Evolutionary conservation across 2,888 invertebrate genomes (phyloP).

Genomic region (Dyspetes luteomarginatus): DNA sequence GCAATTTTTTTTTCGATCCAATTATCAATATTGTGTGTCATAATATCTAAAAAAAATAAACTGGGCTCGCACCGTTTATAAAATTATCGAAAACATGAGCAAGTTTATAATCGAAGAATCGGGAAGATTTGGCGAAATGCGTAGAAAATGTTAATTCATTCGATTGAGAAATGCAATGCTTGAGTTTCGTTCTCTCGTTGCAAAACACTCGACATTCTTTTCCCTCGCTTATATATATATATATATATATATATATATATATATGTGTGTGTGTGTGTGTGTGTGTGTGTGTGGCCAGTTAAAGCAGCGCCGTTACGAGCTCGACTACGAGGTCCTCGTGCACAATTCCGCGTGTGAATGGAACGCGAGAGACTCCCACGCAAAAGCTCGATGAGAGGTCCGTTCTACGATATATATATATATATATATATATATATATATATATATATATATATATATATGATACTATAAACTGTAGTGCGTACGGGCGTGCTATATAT

Average conservation of each 20-base stretch:
- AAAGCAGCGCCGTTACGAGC: too few relatives aligned
- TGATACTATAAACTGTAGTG: conserved; percentile 46
- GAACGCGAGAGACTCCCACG: conserved; percentile 69
- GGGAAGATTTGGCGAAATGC: too few relatives aligned
- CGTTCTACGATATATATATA: conserved; percentile 16
- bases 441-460: conserved; percentile 23
- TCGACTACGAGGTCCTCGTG: conserved; percentile 19
- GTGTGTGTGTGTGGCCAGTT: too few relatives aligned
- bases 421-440: conserved; percentile 5
- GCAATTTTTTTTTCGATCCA: too few relatives aligned
- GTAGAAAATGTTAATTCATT: neutral
- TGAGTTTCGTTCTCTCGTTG: conserved; percentile 5
- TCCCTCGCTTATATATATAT: neutral
- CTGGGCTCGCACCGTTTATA: too few relatives aligned
- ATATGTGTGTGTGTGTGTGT: too few relatives aligned
- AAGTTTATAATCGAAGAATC: too few relatives aligned
- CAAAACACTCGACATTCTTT: conserved; percentile 33
- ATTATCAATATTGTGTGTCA: too few relatives aligned
- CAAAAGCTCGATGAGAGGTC: conserved; percentile 48
- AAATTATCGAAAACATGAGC: too few relatives aligned
- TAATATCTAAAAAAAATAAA: too few relatives aligned
- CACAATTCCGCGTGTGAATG: conserved; percentile 49
- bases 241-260: too few relatives aligned
- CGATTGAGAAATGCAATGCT: neutral
- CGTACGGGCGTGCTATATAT: neutral